Base-by-base conservation (phyloP, 2,113 vertebrate species). In the Elanus axillaris region DNA sequence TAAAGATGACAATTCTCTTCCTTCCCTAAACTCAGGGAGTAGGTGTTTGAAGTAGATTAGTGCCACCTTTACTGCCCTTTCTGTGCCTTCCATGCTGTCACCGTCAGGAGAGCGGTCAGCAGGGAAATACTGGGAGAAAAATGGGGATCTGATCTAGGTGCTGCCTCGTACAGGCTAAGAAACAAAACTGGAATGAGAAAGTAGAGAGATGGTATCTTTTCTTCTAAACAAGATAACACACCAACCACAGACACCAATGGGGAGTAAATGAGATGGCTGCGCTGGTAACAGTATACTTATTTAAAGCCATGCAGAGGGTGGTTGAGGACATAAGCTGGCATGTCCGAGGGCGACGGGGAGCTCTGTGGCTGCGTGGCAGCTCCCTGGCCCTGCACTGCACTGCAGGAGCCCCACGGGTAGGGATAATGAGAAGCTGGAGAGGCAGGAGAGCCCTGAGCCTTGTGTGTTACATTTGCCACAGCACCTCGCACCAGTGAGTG, bases 391-490 rank as follows among this genome's bases (percentile, higher is more conserved):
- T 3, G n/a, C 66, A 72, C 6, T 40, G 86, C 75, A 18, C 43
- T 3, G 75, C 94, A 22, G 69, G 27, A 93, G 87, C 84, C 81
- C 64, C 31, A 26, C 5, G 69, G 83, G 43, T 16, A 31, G 53
- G 16, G 62, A 85, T 78, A 6, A 55, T 2, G 52, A 87, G 90
- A 56, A 74, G 73, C 73, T 42, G 45, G 19, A 15, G 86, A 76
- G 79, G 59, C 59, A 9, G 0, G 16, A 71, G 69, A 2, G 4
- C 66, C 69, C 81, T 14, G 15, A 56, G 92, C 90, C 43, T n/a
- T 2, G 42, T 42, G 26, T 3, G 0, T 27, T 36, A 23, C 23
- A 0, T 25, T 11, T 60, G 75, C 69, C 45, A 0, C 71, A 23
- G 91, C 72, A 26, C 67, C 71, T 60, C 16, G 3, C 81, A 12